Evolutionary conservation across 2,113 vertebrate genomes (phyloP).

Genomic region (Megatriorchis doriae): DNA sequence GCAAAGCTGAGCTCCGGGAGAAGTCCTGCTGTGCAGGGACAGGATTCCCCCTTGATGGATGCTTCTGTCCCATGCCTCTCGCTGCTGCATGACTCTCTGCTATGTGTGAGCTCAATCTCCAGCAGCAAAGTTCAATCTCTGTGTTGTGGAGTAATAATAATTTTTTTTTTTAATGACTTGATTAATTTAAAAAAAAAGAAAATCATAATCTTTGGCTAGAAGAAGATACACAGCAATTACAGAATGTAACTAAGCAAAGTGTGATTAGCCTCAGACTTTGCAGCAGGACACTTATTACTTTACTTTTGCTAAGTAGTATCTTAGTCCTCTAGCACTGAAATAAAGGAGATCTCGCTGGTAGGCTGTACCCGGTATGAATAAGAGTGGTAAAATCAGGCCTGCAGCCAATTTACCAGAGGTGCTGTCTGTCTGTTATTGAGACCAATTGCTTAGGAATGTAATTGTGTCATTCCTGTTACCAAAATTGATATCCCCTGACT

Average conservation of each 20-base stretch:
- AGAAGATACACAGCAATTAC: not conserved
- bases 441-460: not conserved
- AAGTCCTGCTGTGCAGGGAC: accelerated
- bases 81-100: not conserved
- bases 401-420: not conserved
- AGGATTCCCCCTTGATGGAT: accelerated
- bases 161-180: not conserved
- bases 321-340: not conserved
- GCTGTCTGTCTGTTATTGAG: not conserved
- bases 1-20: not conserved
- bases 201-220: not conserved
- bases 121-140: not conserved
- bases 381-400: not conserved
- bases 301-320: not conserved
- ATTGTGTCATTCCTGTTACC: not conserved
- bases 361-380: not conserved
- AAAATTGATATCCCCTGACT: conserved; percentile 1
- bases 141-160: not conserved
- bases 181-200: not conserved
- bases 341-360: not conserved
- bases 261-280: not conserved
- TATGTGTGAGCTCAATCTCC: not conserved
- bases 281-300: not conserved
- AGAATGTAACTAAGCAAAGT: not conserved
- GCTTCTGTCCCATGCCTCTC: not conserved